Conservation (phyloP, 2,797 vertebrate genomes). For the Hydrophis major region DNA sequence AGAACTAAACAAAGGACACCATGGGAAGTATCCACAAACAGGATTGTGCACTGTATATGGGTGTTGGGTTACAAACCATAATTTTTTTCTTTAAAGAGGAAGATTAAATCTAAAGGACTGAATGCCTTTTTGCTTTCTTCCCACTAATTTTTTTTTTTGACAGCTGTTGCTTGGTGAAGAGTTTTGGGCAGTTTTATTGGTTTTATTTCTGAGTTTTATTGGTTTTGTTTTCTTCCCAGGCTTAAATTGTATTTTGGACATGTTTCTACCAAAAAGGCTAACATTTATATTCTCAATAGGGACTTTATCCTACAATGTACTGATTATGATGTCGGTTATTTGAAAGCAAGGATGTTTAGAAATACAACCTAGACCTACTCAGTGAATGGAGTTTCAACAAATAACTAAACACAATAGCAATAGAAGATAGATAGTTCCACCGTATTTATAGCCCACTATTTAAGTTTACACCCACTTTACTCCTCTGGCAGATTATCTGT, state of each 20-base stretch:
- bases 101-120: not conserved
- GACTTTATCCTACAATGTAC: not conserved
- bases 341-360: not conserved
- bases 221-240: not conserved
- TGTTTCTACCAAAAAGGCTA: not conserved
- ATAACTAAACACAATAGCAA: not conserved
- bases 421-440: constrained; percentile 4
- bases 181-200: not conserved
- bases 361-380: not conserved
- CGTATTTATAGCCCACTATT: constrained; percentile 15
- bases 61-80: not conserved
- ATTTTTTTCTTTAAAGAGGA: not conserved
- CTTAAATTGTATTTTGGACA: not conserved
- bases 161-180: not conserved
- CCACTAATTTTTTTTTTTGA: not conserved
- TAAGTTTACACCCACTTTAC: not conserved
- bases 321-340: not conserved
- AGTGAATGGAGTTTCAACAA: not conserved
- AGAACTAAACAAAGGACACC: not conserved
- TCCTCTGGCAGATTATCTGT: not conserved
- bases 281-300: not conserved
- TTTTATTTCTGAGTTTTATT: not conserved
- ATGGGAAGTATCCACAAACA: not conserved
- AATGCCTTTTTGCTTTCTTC: not conserved
- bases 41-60: not conserved